phyloP scores from a whole-genome alignment of 2,113 vertebrate genomes.

The Emydura subglobosa region DNA sequence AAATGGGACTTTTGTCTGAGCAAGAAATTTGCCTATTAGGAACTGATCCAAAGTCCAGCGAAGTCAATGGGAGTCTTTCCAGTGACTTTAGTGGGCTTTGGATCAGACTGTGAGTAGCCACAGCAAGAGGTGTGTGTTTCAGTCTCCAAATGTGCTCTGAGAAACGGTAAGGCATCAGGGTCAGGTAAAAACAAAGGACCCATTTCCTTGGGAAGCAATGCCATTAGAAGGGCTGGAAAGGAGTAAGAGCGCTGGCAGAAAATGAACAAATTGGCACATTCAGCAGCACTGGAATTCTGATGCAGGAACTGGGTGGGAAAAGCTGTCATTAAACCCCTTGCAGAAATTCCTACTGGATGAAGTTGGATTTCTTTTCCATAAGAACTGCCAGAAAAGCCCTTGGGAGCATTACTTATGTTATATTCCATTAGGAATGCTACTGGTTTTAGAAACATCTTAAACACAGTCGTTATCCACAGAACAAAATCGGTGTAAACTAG shows the following conservation, averaged over 20 bases:
- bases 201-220: not conserved
- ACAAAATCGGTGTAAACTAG: not conserved
- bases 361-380: not conserved
- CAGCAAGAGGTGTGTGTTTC: not conserved
- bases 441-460: constrained; percentile 35
- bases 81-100: no score
- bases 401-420: not conserved
- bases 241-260: not conserved
- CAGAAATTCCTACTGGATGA: not conserved
- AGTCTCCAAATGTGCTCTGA: not conserved
- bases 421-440: not conserved
- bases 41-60: no score
- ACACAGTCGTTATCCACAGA: not conserved
- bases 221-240: not conserved
- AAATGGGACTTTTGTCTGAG: not conserved
- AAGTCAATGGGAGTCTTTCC: no score
- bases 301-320: not conserved
- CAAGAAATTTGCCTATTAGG: not conserved
- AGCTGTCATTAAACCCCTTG: not conserved
- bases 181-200: not conserved
- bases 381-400: not conserved
- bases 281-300: not conserved
- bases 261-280: not conserved
- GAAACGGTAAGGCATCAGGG: not conserved
- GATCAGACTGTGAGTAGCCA: not conserved